Evolutionary conservation across 1,140 invertebrate genomes (phyloP).

Genomic region (Probaryconus sp.): DNA sequence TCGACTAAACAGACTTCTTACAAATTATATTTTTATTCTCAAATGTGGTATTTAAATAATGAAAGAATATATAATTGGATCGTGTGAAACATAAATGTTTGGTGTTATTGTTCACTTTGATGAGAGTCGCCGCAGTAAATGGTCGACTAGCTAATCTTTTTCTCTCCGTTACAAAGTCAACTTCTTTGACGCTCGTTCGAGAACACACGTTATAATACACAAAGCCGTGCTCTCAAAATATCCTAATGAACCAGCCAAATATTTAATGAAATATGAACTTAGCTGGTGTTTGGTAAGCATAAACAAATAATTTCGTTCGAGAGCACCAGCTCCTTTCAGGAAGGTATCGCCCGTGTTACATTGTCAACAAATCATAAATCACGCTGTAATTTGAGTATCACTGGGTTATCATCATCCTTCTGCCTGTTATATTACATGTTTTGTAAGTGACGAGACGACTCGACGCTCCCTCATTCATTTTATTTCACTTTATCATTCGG

Average conservation of each 20-base stretch:
- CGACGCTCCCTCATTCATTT: too few relatives aligned
- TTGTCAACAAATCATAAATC: constrained; percentile 53
- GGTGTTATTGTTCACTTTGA: too few relatives aligned
- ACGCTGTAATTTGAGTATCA: constrained; percentile 13
- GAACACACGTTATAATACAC: constrained; percentile 29
- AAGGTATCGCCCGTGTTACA: constrained; percentile 45
- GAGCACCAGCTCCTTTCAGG: constrained; percentile 27
- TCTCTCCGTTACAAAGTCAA: constrained; percentile 30
- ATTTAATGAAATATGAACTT: constrained; percentile 47
- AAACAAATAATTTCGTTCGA: constrained; percentile 50
- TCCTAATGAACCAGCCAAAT: constrained; percentile 51
- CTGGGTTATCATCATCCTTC: constrained; percentile 5
- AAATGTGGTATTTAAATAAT: too few relatives aligned
- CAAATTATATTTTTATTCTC: too few relatives aligned
- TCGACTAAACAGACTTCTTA: too few relatives aligned
- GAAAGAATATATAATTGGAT: too few relatives aligned
- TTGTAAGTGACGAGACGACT: too few relatives aligned
- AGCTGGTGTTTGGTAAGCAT: constrained; percentile 48
- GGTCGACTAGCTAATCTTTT: constrained; percentile 2
- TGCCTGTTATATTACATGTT: too few relatives aligned
- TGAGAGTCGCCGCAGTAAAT: too few relatives aligned
- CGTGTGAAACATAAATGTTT: too few relatives aligned
- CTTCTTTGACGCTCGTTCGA: constrained; percentile 29
- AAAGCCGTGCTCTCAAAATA: constrained; percentile 40
- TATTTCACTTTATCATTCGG: too few relatives aligned